These are phyloP conservation scores for western clawed frog (Xenopus tropicalis) DNA, from an alignment of 2,113 vertebrate species.

Conservation along the genomic window UCB_Xtro_10.0 CM004446.2:82983501-82984000, in stretches of 20 bases:
- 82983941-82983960: background rate
- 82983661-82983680: background rate
- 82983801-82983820: constrained; percentile 23
- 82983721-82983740: constrained; percentile 21
- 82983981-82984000: background rate
- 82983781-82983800: constrained; percentile 22
- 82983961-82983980: background rate
- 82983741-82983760: constrained; percentile 26
- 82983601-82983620: no score
- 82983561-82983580: no score
- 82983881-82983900: background rate
- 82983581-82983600: no score
- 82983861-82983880: constrained; percentile 13
- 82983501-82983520: no score
- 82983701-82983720: background rate
- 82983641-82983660: background rate
- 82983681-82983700: background rate
- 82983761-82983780: constrained; percentile 34
- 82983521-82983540: no score
- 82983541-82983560: no score
- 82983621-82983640: no score
- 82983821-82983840: constrained; percentile 25
- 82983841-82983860: constrained; percentile 26
- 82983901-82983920: background rate
- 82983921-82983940: constrained; percentile 5